These are phyloP conservation scores for Oophaga sylvatica DNA, from an alignment of 2,797 vertebrate species.

Conservation along the genomic window DNA sequence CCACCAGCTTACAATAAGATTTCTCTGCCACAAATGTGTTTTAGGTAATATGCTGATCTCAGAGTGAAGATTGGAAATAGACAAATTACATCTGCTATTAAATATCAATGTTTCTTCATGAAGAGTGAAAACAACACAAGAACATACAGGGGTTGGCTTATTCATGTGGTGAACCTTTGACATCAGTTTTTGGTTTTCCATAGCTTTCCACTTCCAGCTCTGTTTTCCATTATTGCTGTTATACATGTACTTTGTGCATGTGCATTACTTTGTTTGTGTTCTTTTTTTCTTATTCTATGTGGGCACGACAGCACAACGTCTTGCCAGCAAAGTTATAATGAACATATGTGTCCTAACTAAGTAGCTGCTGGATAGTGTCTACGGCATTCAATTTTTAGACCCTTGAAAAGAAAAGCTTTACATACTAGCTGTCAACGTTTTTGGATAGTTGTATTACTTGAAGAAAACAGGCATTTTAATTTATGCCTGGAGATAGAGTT, in stretches of 20 bases:
- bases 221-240: slow-evolving; percentile 3
- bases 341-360: slow-evolving; percentile 3
- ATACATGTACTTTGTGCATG: not conserved
- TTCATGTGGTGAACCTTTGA: slow-evolving; percentile 1
- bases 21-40: not conserved
- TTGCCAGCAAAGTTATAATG: not conserved
- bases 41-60: not conserved
- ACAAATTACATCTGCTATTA: not conserved
- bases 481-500: not conserved
- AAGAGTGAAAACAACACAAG: not conserved
- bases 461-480: not conserved
- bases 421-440: not conserved
- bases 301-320: not conserved
- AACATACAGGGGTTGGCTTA: not conserved
- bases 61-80: not conserved
- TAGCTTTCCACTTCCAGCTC: not conserved
- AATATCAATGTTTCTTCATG: not conserved
- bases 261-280: not conserved
- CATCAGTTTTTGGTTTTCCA: slow-evolving; percentile 4
- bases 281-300: not conserved
- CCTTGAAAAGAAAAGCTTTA: not conserved
- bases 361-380: not conserved
- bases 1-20: not conserved
- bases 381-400: not conserved
- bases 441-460: not conserved